These are phyloP conservation scores for Ophion obscuratus DNA, from an alignment of 2,888 invertebrate species.

Conservation along the genomic window DNA sequence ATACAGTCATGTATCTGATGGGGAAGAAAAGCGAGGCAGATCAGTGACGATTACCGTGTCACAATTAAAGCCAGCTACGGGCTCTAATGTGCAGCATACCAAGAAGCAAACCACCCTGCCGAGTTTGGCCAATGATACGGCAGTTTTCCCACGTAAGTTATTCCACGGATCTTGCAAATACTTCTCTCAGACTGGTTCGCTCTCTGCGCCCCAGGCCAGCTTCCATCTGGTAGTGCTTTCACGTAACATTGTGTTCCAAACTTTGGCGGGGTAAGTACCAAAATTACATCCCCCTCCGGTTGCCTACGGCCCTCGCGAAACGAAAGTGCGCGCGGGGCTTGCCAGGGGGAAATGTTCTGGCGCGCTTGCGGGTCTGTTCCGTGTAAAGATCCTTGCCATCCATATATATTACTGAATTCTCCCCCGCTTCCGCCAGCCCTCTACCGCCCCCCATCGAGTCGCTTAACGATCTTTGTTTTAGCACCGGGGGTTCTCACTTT, in stretches of 20 bases:
- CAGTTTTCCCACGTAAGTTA: constrained; percentile 73
- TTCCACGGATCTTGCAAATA: constrained; percentile 75
- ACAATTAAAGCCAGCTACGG: constrained; percentile 41
- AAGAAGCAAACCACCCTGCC: constrained; percentile 24
- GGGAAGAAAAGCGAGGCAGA: constrained; percentile 7
- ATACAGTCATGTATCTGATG: not conserved
- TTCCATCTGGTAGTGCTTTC: constrained; percentile 79
- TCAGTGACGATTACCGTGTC: constrained; percentile 56
- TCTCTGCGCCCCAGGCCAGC: constrained; percentile 66
- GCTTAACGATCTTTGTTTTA: constrained; percentile 80
- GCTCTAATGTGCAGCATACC: constrained; percentile 17
- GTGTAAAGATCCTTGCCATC: constrained; percentile 71
- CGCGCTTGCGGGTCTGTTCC: constrained; percentile 63
- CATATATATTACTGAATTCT: constrained; percentile 78
- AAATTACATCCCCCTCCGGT: constrained; percentile 78
- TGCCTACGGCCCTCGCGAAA: constrained; percentile 73
- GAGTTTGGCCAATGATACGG: constrained; percentile 70
- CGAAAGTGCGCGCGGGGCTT: constrained; percentile 71
- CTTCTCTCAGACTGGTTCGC: constrained; percentile 61
- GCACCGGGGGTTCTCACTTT: constrained; percentile 75
- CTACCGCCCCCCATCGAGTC: constrained; percentile 55
- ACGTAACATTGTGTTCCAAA: constrained; percentile 80
- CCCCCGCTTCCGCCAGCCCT: constrained; percentile 56
- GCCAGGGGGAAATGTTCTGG: constrained; percentile 52
- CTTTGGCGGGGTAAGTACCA: constrained; percentile 78